A percentile compares a stretch with the other conserved stretches of the same genome.
Conservation (phyloP, 2,888 invertebrate species). For the Melieria omissa region DNA sequence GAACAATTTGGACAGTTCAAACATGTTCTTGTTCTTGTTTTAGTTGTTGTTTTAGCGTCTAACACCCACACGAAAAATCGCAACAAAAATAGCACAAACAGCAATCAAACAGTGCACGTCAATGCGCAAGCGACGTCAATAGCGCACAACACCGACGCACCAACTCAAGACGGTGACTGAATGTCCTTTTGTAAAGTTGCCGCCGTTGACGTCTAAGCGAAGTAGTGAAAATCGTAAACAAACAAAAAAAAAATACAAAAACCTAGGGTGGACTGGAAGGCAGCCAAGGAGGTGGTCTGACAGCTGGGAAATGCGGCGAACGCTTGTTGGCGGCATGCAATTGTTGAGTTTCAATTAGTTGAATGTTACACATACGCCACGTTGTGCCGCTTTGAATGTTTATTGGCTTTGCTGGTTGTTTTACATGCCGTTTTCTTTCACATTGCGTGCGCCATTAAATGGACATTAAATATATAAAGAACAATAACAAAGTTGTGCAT, state of each 20-base stretch:
- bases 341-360: slow-evolving; percentile 32
- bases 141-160: slow-evolving; percentile 21
- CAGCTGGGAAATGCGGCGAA: neutral
- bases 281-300: too few species aligned
- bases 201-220: neutral
- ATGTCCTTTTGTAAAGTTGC: slow-evolving; percentile 15
- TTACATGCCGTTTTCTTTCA: too few species aligned
- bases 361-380: slow-evolving; percentile 26
- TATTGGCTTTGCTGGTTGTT: too few species aligned
- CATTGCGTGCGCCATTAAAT: too few species aligned
- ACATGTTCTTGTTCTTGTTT: slow-evolving; percentile 54
- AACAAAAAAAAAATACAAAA: too few species aligned
- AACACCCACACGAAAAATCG: slow-evolving; percentile 1
- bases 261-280: too few species aligned
- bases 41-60: neutral
- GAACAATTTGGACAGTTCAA: slow-evolving; percentile 63
- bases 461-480: too few species aligned
- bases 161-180: slow-evolving; percentile 26
- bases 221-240: too few species aligned
- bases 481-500: too few species aligned
- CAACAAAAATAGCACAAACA: slow-evolving; percentile 15
- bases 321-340: slow-evolving; percentile 15
- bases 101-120: neutral
- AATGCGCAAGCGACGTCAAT: neutral
- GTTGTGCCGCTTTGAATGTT: neutral